phyloP scores from a whole-genome alignment of 2,797 vertebrate genomes.

The Microctenopoma lineatum region DNA sequence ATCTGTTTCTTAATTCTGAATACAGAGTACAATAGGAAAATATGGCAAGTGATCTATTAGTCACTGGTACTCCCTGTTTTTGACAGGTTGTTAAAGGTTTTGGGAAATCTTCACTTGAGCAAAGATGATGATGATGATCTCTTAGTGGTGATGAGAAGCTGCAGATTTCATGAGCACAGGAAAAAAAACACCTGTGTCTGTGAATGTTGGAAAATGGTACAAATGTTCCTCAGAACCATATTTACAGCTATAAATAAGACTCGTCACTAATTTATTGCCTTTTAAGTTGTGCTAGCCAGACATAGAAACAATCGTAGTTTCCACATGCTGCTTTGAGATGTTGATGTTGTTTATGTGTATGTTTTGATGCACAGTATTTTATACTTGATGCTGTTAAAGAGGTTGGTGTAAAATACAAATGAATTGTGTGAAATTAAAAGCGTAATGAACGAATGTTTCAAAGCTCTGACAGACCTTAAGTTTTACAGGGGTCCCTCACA shows the following conservation, averaged over 20 bases:
- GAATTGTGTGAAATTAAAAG: constrained; percentile 55
- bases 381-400: constrained; percentile 36
- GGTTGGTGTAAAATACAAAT: constrained; percentile 26
- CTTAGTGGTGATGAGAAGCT: constrained; percentile 4
- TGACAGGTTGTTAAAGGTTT: not conserved
- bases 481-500: not conserved
- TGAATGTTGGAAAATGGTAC: constrained; percentile 41
- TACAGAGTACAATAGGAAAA: constrained; percentile 6
- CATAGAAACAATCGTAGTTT: not conserved
- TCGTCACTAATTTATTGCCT: constrained; percentile 65
- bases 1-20: constrained; percentile 22
- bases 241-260: constrained; percentile 35
- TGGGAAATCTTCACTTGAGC: not conserved
- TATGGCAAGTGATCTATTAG: not conserved
- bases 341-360: constrained; percentile 28
- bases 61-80: not conserved
- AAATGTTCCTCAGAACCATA: constrained; percentile 18
- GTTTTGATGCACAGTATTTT: constrained; percentile 58
- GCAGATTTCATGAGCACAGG: constrained; percentile 33
- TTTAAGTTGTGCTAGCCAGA: constrained; percentile 47
- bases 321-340: constrained; percentile 40
- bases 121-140: not conserved
- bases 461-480: constrained; percentile 3
- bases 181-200: constrained; percentile 4
- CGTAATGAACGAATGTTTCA: constrained; percentile 33